These are phyloP conservation scores for Odobenus rosmarus DNA, from an alignment of 2,113 vertebrate genomes.

Conservation along the genomic window DNA sequence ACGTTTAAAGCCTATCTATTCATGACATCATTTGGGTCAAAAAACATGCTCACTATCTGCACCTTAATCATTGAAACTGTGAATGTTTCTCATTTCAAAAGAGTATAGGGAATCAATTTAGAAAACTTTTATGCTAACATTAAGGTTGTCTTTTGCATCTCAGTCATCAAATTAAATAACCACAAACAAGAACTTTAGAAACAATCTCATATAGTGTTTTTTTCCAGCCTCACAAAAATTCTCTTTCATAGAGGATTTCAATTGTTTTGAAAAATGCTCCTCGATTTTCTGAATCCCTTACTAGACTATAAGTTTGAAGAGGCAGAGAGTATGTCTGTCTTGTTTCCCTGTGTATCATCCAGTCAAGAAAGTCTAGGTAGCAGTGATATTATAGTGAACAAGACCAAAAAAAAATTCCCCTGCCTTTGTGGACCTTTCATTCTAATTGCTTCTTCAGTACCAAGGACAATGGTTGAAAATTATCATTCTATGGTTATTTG, in stretches of 20 bases:
- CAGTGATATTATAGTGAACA: neutral
- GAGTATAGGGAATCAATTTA: neutral
- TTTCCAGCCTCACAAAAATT: neutral
- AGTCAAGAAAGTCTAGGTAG: neutral
- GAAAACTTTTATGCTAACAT: neutral
- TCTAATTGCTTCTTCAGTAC: neutral
- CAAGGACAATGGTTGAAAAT: neutral
- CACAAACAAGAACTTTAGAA: neutral
- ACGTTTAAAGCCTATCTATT: neutral
- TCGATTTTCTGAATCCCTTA: neutral
- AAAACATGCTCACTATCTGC: neutral
- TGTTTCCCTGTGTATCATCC: neutral
- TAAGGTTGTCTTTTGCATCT: neutral
- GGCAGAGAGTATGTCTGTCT: neutral
- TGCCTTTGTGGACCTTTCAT: neutral
- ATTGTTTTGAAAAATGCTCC: neutral
- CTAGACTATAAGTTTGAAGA: neutral
- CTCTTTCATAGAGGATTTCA: neutral
- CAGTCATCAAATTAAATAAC: neutral
- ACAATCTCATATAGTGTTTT: neutral
- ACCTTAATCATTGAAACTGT: neutral
- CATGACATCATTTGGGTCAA: constrained; percentile 1
- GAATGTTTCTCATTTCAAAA: neutral
- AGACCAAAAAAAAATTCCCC: neutral
- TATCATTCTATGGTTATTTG: neutral